Conservation (phyloP, 2,888 invertebrate species). For the Prenolepis imparis region DNA sequence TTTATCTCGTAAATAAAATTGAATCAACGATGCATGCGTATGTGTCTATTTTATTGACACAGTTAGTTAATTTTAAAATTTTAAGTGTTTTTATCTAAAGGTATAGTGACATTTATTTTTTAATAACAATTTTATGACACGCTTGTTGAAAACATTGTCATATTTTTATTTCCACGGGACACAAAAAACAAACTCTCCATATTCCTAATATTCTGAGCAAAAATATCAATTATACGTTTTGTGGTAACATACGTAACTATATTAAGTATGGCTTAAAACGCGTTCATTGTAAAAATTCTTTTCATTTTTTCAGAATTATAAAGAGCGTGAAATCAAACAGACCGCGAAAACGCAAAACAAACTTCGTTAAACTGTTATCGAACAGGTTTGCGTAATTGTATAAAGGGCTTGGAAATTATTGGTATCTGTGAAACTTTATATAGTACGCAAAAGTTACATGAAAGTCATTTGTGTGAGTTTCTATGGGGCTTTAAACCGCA, state of each 20-base stretch:
- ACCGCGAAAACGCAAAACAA: neutral
- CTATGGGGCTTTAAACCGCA: neutral
- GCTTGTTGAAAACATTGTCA: neutral
- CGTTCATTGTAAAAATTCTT: neutral
- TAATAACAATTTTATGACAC: neutral
- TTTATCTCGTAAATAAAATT: constrained; percentile 7
- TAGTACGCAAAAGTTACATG: constrained; percentile 3
- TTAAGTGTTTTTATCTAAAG: neutral
- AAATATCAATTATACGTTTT: neutral
- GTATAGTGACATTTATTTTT: neutral
- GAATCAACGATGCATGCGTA: neutral
- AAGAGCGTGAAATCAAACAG: neutral
- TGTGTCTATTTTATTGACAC: neutral
- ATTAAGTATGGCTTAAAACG: neutral
- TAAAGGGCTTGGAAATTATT: constrained; percentile 17
- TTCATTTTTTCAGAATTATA: neutral
- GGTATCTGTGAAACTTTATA: neutral
- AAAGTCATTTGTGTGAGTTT: neutral
- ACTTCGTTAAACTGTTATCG: constrained; percentile 31
- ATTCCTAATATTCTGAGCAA: neutral
- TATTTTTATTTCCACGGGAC: constrained; percentile 2
- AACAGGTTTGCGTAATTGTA: constrained; percentile 1
- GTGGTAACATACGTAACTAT: neutral
- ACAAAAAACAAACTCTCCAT: neutral
- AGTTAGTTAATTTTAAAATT: neutral